Conservation (phyloP, 2,113 vertebrate species). For the Spea multiplicata region DNA sequence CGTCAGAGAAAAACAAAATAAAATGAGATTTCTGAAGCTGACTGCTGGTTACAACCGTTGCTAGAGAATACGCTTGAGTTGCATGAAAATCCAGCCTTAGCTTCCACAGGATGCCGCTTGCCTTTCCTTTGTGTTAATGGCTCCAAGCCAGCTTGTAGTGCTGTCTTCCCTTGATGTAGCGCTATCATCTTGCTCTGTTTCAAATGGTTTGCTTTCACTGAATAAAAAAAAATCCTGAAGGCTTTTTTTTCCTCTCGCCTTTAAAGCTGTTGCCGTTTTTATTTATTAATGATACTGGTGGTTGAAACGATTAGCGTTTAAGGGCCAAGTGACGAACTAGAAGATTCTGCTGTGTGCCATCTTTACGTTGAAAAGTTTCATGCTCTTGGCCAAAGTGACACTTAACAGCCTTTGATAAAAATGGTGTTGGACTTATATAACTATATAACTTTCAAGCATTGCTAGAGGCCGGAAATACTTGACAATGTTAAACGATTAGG, state of each 20-base stretch:
- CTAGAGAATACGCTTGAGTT: conserved; percentile 24
- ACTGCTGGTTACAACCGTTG: conserved; percentile 6
- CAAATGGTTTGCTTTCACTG: conserved; percentile 15
- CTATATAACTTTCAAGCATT: too few species aligned
- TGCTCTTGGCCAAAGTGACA: background rate
- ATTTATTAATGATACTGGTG: conserved; percentile 27
- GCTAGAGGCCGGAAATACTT: too few species aligned
- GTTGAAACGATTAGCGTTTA: background rate
- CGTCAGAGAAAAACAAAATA: conserved; percentile 12
- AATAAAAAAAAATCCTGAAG: conserved; percentile 26
- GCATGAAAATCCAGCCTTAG: conserved; percentile 13
- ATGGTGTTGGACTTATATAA: too few species aligned
- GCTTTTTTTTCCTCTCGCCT: background rate
- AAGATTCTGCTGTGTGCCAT: background rate
- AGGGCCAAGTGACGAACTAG: background rate
- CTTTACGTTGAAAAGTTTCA: background rate
- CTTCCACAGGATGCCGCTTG: background rate
- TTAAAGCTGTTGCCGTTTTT: conserved; percentile 21
- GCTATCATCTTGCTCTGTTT: conserved; percentile 21
- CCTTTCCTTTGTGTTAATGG: conserved; percentile 13
- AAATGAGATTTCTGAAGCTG: conserved; percentile 7
- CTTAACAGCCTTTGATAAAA: background rate
- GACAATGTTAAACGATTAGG: too few species aligned
- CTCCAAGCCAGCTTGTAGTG: conserved; percentile 27
- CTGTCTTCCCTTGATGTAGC: conserved; percentile 21